Percentiles rank a stretch among this genome's conserved stretches.
These are phyloP conservation scores for Anguilla marmorata DNA, from an alignment of 2,797 vertebrate genomes.

Conservation along the genomic window DNA sequence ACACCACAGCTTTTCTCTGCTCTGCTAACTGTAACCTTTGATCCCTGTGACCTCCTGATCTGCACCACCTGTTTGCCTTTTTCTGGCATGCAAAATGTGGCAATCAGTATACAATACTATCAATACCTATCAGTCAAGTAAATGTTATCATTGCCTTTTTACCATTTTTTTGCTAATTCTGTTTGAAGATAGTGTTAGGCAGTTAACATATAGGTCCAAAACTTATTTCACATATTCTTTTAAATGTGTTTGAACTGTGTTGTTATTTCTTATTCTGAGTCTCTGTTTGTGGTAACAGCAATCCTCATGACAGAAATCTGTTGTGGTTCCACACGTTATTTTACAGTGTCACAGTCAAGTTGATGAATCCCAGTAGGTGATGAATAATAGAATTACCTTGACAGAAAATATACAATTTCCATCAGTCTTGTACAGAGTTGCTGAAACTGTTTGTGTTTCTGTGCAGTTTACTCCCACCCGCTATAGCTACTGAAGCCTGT, in stretches of 20 bases:
- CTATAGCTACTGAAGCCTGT: background rate
- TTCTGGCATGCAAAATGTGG: background rate
- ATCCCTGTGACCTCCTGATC: background rate
- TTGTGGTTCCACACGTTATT: background rate
- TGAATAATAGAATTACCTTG: background rate
- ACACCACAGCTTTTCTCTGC: background rate
- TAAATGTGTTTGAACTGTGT: background rate
- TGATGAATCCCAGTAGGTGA: background rate
- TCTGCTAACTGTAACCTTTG: background rate
- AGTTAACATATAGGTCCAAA: background rate
- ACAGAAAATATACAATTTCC: background rate
- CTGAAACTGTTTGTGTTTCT: background rate
- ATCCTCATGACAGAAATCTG: background rate
- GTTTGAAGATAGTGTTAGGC: background rate
- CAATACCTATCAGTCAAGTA: background rate
- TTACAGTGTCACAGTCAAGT: background rate
- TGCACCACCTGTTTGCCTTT: conserved; percentile 7
- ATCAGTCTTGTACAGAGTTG: background rate
- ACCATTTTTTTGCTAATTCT: background rate
- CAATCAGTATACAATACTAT: too few species aligned
- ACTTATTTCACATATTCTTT: background rate
- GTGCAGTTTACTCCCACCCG: background rate
- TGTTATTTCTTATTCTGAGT: background rate
- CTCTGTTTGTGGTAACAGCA: background rate
- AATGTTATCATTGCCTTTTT: background rate